phyloP scores from a whole-genome alignment of 2,888 invertebrate genomes.

The Chrysina gloriosa region DNA sequence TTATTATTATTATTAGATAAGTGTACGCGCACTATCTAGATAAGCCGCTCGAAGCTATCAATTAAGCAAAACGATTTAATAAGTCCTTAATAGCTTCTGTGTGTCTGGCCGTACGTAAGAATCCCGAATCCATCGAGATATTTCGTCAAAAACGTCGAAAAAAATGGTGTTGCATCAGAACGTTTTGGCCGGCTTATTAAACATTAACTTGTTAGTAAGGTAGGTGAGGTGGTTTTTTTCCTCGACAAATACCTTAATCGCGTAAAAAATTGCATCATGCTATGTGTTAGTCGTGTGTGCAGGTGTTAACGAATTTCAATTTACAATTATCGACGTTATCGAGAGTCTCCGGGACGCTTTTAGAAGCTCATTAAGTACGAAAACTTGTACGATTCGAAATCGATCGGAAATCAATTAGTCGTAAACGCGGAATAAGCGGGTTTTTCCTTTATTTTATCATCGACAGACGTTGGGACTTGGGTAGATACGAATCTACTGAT shows the following conservation, averaged over 20 bases:
- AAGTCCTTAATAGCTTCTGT: neutral
- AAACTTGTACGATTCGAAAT: neutral
- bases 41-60: slow-evolving; percentile 15
- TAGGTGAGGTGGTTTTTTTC: slow-evolving; percentile 13
- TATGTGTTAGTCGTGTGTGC: neutral
- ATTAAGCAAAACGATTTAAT: slow-evolving; percentile 7
- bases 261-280: slow-evolving; percentile 14
- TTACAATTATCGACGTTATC: neutral
- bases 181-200: slow-evolving; percentile 19
- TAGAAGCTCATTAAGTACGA: neutral
- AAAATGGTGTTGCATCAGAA: slow-evolving; percentile 21
- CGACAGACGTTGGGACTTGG: neutral
- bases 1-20: slow-evolving; percentile 19
- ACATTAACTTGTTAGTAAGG: slow-evolving; percentile 28
- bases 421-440: neutral
- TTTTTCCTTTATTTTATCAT: neutral
- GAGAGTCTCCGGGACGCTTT: neutral
- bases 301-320: neutral
- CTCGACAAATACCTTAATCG: slow-evolving; percentile 6
- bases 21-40: neutral
- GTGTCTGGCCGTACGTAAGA: neutral
- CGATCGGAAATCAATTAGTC: neutral
- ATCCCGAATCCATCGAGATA: neutral
- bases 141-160: neutral
- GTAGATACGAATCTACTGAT: slow-evolving; percentile 5